Evolutionary conservation across 1,140 invertebrate species (phyloP).

Genomic region (Caenorhabditis latens): DNA sequence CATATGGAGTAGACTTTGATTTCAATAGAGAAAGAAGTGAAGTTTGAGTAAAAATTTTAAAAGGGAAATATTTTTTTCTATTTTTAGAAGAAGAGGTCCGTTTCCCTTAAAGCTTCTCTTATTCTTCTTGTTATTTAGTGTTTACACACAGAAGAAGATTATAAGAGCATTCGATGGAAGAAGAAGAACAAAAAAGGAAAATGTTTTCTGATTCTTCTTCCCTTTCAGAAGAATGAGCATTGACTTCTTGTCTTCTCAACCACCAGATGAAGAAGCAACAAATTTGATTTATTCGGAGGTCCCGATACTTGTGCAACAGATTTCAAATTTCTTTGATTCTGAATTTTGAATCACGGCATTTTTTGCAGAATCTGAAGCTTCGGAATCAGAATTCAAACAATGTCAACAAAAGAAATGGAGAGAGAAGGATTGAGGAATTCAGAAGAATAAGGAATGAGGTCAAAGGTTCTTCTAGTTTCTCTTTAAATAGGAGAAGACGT

Average conservation of each 20-base stretch:
- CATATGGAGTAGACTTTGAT: too few relatives aligned
- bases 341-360: too few relatives aligned
- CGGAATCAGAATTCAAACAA: neutral
- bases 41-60: too few relatives aligned
- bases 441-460: constrained; percentile 1
- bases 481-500: too few relatives aligned
- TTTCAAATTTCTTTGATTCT: neutral
- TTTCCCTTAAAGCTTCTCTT: neutral
- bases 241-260: constrained; percentile 40
- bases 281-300: constrained; percentile 20
- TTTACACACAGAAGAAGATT: constrained; percentile 13
- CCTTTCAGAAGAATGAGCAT: constrained; percentile 22
- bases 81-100: neutral
- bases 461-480: neutral
- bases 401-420: constrained; percentile 4
- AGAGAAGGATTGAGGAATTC: neutral
- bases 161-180: neutral
- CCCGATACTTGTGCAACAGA: neutral
- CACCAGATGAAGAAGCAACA: neutral
- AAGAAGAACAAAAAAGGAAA: neutral
- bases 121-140: constrained; percentile 19
- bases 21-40: too few relatives aligned
- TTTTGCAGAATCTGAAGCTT: too few relatives aligned
- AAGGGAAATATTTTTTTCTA: neutral
- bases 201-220: constrained; percentile 38